Percentiles rank a stretch among this genome's conserved stretches.
These are phyloP conservation scores for Pararge aegeria DNA, from an alignment of 1,140 invertebrate genomes.

Conservation along the genomic window DNA sequence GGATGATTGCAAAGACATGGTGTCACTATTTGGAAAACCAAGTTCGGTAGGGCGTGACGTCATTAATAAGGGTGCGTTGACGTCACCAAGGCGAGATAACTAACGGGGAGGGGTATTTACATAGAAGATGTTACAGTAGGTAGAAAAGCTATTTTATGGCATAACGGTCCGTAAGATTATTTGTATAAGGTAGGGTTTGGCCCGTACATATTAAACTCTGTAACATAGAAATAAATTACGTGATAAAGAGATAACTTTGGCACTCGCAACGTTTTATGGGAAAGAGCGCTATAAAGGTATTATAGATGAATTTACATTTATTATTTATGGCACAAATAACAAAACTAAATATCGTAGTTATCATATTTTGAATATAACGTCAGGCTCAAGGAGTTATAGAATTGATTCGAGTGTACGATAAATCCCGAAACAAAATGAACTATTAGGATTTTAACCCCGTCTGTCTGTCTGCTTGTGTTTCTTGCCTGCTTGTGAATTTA, in stretches of 20 bases:
- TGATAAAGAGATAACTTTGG: slow-evolving; percentile 10
- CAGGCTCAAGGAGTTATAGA: no score
- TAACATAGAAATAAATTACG: slow-evolving; percentile 12
- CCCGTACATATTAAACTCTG: neutral
- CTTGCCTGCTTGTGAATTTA: no score
- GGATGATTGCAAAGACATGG: slow-evolving; percentile 8
- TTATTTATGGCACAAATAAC: neutral
- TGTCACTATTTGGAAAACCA: slow-evolving; percentile 23
- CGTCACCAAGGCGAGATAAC: slow-evolving; percentile 51
- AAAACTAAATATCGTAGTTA: neutral
- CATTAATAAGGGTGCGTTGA: slow-evolving; percentile 52
- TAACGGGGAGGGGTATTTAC: slow-evolving; percentile 40
- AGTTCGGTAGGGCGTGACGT: slow-evolving; percentile 38
- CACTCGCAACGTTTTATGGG: slow-evolving; percentile 9
- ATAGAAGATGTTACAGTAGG: slow-evolving; percentile 33
- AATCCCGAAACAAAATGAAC: no score
- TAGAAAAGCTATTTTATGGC: slow-evolving; percentile 1
- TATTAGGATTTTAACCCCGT: no score
- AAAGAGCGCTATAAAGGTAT: slow-evolving; percentile 2
- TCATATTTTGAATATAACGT: neutral
- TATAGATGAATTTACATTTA: slow-evolving; percentile 3
- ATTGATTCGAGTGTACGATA: no score
- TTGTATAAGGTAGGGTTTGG: neutral
- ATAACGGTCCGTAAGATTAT: slow-evolving; percentile 2
- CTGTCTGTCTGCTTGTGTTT: no score